Evolutionary conservation across 1,140 invertebrate species (phyloP), one percentile per base, ranked within the genome.

Genomic region (Drosophila teissieri): DNA sequence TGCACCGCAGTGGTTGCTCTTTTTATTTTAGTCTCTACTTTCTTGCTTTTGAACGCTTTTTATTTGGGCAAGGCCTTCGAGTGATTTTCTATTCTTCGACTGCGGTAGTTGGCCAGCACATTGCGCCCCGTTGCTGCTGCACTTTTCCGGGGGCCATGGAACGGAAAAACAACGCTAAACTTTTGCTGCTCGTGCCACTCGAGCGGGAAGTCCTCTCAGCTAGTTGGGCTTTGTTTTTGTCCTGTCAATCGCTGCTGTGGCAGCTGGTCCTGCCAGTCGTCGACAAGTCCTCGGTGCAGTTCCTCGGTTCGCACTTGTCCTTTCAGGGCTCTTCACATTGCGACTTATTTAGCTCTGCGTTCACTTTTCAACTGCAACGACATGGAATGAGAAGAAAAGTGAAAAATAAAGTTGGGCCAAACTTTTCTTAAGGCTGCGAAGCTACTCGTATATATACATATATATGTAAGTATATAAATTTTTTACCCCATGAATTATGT

Each of bases 281-380:
- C 48, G 60, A 74, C 74, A 73, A 82, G 61, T 82, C 72, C 53
- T 24, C 24, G 24, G 24, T 24, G 4, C 24, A 58, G 60, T 63
- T 73, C 45, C 49, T 72, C 60, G 46, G 72, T 54, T 73, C 51
- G 49, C 77, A 78, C 62, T 81, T 81, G 73, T 82, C 78, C 74
- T 86, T 79, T 82, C 63, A 80, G 76, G 60, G 73, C 76, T 74
- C 85, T 89, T 89, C 85, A 89, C 84, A 89, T 89, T 89, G 84
- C 80, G 84, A 90, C 80, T 90, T 90, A 80, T 84, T 88, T 89
- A 89, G 84, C 79, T 74, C 60, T 58, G 60, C 75, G 65, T 78
- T 78, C 75, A 78, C 57, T 78, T 67, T 62, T 62, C 57, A 62
- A 56, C 84, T 84, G 80, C 72, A 80, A 84, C 63, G 61, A 69